Conservation (phyloP, 2,888 invertebrate genomes). For the Ochlodes sylvanus region DNA sequence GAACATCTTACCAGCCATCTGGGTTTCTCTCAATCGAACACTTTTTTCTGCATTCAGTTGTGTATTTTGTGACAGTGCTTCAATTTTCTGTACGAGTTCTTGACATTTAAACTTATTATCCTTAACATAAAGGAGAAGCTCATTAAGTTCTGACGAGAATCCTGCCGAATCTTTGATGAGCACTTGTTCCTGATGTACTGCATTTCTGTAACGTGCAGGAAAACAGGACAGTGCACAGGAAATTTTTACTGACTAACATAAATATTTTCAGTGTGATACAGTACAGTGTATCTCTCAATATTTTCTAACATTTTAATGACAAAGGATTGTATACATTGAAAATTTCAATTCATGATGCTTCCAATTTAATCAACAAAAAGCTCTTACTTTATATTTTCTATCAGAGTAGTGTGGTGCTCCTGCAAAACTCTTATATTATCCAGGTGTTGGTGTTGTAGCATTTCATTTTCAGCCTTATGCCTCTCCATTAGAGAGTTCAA, state of each 20-base stretch:
- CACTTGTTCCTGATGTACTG: slow-evolving; percentile 79
- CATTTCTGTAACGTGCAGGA: slow-evolving; percentile 64
- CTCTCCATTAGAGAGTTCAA: slow-evolving; percentile 74
- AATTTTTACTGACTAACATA: too few species aligned
- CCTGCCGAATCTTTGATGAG: slow-evolving; percentile 78
- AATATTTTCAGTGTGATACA: not conserved
- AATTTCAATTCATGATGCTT: too few species aligned
- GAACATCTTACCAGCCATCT: slow-evolving; percentile 73
- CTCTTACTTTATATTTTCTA: slow-evolving; percentile 84
- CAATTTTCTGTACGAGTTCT: slow-evolving; percentile 77
- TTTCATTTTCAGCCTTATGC: slow-evolving; percentile 71
- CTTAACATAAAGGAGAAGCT: slow-evolving; percentile 74
- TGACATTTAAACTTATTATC: slow-evolving; percentile 75
- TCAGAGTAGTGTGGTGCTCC: slow-evolving; percentile 80
- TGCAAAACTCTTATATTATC: slow-evolving; percentile 73
- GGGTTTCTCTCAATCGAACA: slow-evolving; percentile 81
- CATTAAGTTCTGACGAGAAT: slow-evolving; percentile 80
- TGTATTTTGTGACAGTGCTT: slow-evolving; percentile 69
- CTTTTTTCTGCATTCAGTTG: slow-evolving; percentile 76
- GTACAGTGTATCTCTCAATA: too few species aligned
- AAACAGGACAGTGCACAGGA: too few species aligned
- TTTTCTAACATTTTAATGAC: too few species aligned
- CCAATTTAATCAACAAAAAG: not conserved
- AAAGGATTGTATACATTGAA: too few species aligned
- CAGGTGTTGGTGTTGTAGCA: slow-evolving; percentile 75